Evolutionary conservation across 2,113 vertebrate species (phyloP).

Genomic region (Morone saxatilis): DNA sequence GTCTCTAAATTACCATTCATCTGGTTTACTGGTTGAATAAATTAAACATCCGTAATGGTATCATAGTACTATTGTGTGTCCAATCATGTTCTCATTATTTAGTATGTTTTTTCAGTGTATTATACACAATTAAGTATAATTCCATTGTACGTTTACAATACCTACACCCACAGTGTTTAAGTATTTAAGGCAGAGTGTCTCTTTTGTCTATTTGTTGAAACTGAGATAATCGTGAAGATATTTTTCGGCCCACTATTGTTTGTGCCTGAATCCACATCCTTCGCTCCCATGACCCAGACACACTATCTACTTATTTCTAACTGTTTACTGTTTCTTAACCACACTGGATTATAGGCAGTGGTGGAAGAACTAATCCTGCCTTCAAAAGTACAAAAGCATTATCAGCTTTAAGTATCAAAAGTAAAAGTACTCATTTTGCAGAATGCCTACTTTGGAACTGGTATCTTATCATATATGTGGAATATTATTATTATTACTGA

Average conservation of each 20-base stretch:
- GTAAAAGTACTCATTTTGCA: too few species aligned
- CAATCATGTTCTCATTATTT: constrained; percentile 1
- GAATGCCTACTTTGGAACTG: too few species aligned
- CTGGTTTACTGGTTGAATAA: constrained; percentile 10
- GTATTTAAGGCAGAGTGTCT: not conserved
- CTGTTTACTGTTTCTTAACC: not conserved
- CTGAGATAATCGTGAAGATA: not conserved
- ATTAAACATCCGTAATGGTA: constrained; percentile 18
- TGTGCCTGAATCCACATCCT: not conserved
- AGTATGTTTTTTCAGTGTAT: not conserved
- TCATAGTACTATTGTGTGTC: constrained; percentile 4
- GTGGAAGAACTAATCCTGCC: not conserved
- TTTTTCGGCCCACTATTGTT: not conserved
- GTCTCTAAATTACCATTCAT: constrained; percentile 3
- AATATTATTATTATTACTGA: too few species aligned
- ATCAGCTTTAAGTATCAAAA: too few species aligned
- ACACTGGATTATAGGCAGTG: not conserved
- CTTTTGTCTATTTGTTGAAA: not conserved
- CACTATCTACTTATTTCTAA: not conserved
- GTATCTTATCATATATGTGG: too few species aligned
- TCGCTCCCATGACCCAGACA: not conserved
- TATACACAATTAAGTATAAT: not conserved
- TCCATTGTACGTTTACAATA: not conserved
- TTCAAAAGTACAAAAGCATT: too few species aligned
- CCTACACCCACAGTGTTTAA: not conserved